Evolutionary conservation across 1,140 invertebrate genomes (phyloP), one percentile per base, ranked within the genome.

Genomic region (Leptinotarsa texana): DNA sequence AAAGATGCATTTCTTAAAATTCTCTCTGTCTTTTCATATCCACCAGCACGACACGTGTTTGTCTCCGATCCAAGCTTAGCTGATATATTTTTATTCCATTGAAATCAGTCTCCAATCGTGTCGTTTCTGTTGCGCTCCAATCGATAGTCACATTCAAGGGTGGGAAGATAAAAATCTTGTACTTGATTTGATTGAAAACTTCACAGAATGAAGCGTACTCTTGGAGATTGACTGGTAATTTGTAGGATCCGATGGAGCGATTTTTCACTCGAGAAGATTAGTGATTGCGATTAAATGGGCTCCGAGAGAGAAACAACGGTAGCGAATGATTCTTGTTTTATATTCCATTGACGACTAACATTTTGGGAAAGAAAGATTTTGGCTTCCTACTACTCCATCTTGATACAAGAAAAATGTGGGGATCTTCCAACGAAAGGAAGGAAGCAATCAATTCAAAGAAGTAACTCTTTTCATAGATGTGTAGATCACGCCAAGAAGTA

Each of bases 211-310:
- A 61, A 71, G 69, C 61, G 69, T 71, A 62, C 57, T 68, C 57
- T 62, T 69, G 57, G 24, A 75, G 74, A 75, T 78, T 75, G 77
- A 78, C 77, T 78, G 63, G 74, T 73, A 75, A 78, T 78, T 78
- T 78, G 77, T 78, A 73, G 63, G 74, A 61, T 74, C 72, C 74
- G 69, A 75, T 75, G 57, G 77, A 75, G 74, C 77, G 66, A 78
- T 78, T 78, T 78, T 78, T 78, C 74, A 78, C 77, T 48, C 72
- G 18, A 22, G 63, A 75, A 78, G 77, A 78, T 78, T 78, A 78
- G 77, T 78, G 77, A 74, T 74, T 63, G 74, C 75, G 74, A 78
- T 78, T 78, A 78, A 78, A 74, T 66, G 75, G 6, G 65, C 48
- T 22, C 69, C 66, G 51, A 57, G 15, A n/a, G 70, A 71, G 74